Conservation (phyloP, 2,113 vertebrate species). For the Corydoras maculifer region DNA sequence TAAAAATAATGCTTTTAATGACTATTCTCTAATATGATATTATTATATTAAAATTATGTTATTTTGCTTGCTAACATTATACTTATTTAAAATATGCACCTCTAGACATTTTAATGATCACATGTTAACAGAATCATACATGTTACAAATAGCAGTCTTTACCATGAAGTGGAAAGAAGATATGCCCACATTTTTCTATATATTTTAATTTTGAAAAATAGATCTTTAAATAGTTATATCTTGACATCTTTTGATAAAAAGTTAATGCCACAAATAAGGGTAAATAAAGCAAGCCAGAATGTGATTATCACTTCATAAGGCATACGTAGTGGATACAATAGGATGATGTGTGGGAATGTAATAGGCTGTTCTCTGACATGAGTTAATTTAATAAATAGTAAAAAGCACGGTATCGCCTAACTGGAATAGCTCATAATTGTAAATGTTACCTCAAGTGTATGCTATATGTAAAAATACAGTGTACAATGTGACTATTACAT, state of each 20-base stretch:
- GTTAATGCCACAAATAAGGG: conserved; percentile 47
- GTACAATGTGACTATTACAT: conserved; percentile 44
- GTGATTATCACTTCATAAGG: conserved; percentile 45
- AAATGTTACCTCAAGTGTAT: conserved; percentile 32
- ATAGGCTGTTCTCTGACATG: conserved; percentile 7
- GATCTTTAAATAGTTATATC: conserved; percentile 74
- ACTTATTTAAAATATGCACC: too few species aligned
- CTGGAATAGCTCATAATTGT: conserved; percentile 3
- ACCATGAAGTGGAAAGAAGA: not conserved
- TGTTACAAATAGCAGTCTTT: not conserved
- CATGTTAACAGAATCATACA: too few species aligned
- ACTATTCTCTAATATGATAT: too few species aligned
- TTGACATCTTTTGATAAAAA: conserved; percentile 60
- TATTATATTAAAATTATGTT: too few species aligned
- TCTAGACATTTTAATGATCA: too few species aligned
- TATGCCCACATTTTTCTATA: conserved; percentile 29
- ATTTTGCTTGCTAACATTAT: too few species aligned
- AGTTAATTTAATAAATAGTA: conserved; percentile 28
- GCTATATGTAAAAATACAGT: conserved; percentile 42
- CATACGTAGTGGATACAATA: conserved; percentile 34
- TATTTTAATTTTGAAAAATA: conserved; percentile 67
- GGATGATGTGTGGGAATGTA: not conserved
- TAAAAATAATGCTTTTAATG: too few species aligned
- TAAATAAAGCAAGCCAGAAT: conserved; percentile 40
- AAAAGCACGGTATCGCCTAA: conserved; percentile 24